A percentile compares a stretch with the other conserved stretches of the same genome.
phyloP scores from a whole-genome alignment of 2,113 vertebrate genomes.

The Sceloporus tristichus region DNA sequence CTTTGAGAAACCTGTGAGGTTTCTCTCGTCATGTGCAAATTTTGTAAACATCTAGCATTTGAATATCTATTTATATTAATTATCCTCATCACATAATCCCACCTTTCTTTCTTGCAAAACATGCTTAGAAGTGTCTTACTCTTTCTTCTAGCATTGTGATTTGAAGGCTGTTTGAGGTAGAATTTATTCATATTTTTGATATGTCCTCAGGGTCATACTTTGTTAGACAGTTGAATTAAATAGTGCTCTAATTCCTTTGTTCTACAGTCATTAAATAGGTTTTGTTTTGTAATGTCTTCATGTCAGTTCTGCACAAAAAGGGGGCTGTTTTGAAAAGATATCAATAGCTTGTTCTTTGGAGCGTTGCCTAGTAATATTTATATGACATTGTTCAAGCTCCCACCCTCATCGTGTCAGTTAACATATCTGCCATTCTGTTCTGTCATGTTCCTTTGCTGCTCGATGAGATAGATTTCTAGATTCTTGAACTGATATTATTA shows the following conservation, averaged over 20 bases:
- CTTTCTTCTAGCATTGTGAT: slow-evolving; percentile 44
- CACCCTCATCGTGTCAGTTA: neutral
- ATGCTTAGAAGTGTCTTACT: slow-evolving; percentile 15
- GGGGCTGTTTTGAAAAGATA: slow-evolving; percentile 24
- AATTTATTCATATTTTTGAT: slow-evolving; percentile 45
- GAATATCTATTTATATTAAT: slow-evolving; percentile 58
- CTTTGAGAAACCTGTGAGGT: slow-evolving; percentile 41
- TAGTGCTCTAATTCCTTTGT: slow-evolving; percentile 39
- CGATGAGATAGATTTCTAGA: slow-evolving; percentile 11
- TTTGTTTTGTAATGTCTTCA: slow-evolving; percentile 37
- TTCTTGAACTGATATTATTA: slow-evolving; percentile 20
- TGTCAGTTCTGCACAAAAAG: slow-evolving; percentile 28
- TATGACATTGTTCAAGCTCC: neutral
- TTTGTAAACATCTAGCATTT: slow-evolving; percentile 50
- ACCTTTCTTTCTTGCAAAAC: slow-evolving; percentile 32
- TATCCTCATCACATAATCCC: slow-evolving; percentile 49
- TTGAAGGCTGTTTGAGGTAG: slow-evolving; percentile 27
- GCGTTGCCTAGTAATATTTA: slow-evolving; percentile 16
- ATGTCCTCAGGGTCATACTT: slow-evolving; percentile 39
- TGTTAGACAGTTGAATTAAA: slow-evolving; percentile 54
- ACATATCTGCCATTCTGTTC: no score
- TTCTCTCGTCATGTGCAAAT: slow-evolving; percentile 41
- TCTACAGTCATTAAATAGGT: slow-evolving; percentile 45
- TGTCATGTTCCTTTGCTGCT: neutral
- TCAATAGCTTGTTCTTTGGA: neutral